Conservation (phyloP, 2,888 invertebrate genomes). For the Himalopsyche japonica region DNA sequence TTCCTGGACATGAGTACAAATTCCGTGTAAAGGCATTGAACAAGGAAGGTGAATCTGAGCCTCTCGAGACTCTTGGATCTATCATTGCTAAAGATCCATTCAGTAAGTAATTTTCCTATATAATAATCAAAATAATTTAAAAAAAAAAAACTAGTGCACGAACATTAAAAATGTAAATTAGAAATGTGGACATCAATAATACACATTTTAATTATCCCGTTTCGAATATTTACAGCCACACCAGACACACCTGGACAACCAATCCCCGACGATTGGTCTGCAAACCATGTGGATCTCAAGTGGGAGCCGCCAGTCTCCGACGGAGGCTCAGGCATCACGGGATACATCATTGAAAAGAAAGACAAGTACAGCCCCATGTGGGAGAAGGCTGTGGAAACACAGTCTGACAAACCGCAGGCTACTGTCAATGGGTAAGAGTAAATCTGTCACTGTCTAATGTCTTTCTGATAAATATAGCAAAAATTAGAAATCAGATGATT, state of each 20-base stretch:
- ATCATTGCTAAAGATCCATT: slow-evolving; percentile 95
- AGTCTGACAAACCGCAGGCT: slow-evolving; percentile 72
- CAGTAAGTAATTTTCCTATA: slow-evolving; percentile 63
- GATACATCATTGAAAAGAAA: slow-evolving; percentile 92
- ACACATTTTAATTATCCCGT: too few relatives aligned
- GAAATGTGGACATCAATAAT: too few relatives aligned
- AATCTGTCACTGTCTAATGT: background rate
- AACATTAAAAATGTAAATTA: too few relatives aligned
- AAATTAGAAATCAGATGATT: too few relatives aligned
- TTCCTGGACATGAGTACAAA: slow-evolving; percentile 92
- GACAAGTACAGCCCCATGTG: slow-evolving; percentile 90
- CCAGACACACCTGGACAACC: slow-evolving; percentile 90
- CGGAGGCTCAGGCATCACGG: slow-evolving; percentile 93
- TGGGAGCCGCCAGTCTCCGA: slow-evolving; percentile 89
- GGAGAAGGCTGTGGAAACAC: slow-evolving; percentile 89
- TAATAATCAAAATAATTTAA: background rate
- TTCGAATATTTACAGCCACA: slow-evolving; percentile 60
- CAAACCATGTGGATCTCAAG: slow-evolving; percentile 86
- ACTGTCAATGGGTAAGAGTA: slow-evolving; percentile 73
- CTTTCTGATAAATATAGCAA: too few relatives aligned
- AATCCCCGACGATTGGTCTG: slow-evolving; percentile 89
- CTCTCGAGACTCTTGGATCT: slow-evolving; percentile 89
- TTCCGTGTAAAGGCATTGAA: slow-evolving; percentile 93
- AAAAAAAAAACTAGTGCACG: too few relatives aligned
- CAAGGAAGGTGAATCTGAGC: slow-evolving; percentile 95